Evolutionary conservation across 2,113 vertebrate species (phyloP), one percentile per base, ranked within the genome.

Genomic region (Irena cyanogastra): DNA sequence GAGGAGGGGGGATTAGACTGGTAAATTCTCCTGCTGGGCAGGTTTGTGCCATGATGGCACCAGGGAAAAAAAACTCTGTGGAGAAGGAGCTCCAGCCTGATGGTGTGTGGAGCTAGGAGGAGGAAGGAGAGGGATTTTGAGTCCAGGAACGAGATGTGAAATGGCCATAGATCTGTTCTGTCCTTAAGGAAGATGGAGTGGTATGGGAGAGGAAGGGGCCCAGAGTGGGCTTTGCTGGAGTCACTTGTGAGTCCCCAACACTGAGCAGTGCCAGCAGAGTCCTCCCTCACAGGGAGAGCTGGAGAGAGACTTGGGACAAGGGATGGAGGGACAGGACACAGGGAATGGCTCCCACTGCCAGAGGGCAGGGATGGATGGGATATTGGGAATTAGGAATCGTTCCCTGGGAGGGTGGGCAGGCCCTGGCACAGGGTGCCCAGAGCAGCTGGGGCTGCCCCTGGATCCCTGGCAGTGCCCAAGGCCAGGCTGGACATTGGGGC

Each of bases 1-100:
- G 97, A 97, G 97, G 56, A 85, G 50, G 89, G 95, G 92, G 96
- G 93, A 98, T 98, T 96, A 94, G 95, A 74, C 82, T 20, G 16
- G 94, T 71, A 82, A 86, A 83, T 94, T 95, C 87, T 93, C 56
- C 13, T 95, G 97, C 92, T 68, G 66, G 90, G 69, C 53, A 47
- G 96, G 91, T 92, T 90, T 92, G 14, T 94, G 92, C 89, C 86
- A 59, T 30, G 66, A 68, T 90, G 86, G 88, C 81, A 79, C 87
- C 76, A 54, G 92, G 87, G 91, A 86, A 77, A 60, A 30, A 72
- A 31, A 68, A 75, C 15, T 42, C 89, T 71, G 69, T 23, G 6
- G 91, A 84, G 69, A 93, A 95, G 92, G 39, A 96, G 90, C 88
- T 81, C 92, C 90, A 84, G 90, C 63, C 56, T 49, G 96, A 70